These are phyloP conservation scores for Invenusta paracnida DNA, from an alignment of 2,888 invertebrate genomes.

Conservation along the genomic window DNA sequence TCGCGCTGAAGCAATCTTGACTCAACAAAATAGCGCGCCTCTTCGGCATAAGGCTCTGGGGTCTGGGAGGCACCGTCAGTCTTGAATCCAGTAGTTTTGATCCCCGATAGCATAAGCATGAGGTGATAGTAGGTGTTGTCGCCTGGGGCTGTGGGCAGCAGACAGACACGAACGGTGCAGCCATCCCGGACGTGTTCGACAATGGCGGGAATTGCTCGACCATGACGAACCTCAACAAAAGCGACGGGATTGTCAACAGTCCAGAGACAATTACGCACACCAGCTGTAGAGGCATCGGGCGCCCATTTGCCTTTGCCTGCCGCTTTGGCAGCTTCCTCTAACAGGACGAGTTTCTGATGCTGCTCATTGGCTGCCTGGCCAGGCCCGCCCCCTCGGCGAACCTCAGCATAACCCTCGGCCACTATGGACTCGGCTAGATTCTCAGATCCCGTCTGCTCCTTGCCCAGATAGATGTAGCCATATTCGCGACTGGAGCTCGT, in stretches of 20 bases:
- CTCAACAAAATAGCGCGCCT: conserved; percentile 89
- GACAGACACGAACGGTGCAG: conserved; percentile 82
- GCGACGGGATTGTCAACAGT: conserved; percentile 69
- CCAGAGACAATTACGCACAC: conserved; percentile 82
- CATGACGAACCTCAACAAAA: conserved; percentile 75
- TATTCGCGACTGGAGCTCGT: conserved; percentile 80
- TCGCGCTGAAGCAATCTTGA: conserved; percentile 77
- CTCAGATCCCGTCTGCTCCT: conserved; percentile 64
- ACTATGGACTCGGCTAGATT: conserved; percentile 57
- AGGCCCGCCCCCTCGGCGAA: conserved; percentile 57
- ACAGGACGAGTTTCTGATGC: conserved; percentile 67
- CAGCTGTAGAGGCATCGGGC: conserved; percentile 61
- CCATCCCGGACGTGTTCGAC: conserved; percentile 96
- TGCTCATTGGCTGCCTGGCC: conserved; percentile 55
- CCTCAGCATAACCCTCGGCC: conserved; percentile 80
- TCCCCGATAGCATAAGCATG: conserved; percentile 90
- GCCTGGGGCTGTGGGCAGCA: conserved; percentile 70
- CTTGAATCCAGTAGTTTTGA: conserved; percentile 60
- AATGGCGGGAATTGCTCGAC: conserved; percentile 82
- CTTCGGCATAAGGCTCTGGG: conserved; percentile 70
- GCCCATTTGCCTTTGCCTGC: conserved; percentile 74
- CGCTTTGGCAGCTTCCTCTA: conserved; percentile 82
- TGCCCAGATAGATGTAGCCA: conserved; percentile 78
- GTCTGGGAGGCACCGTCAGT: conserved; percentile 47
- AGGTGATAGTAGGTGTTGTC: conserved; percentile 70